Conservation (phyloP, 2,888 invertebrate species). For the Lottia gigantea region DNA sequence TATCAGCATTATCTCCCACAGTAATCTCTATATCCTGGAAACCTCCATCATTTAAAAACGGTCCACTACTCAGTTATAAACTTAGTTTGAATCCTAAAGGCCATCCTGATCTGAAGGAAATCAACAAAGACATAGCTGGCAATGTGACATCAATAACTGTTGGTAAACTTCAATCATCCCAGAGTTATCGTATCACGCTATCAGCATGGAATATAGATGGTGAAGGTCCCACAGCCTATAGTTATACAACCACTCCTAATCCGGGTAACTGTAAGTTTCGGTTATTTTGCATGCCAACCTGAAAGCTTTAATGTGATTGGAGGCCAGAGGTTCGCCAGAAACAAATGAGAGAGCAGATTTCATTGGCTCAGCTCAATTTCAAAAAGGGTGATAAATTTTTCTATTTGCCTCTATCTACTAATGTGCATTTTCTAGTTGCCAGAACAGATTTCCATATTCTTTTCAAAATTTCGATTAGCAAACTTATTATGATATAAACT, state of each 20-base stretch:
- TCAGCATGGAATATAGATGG: slow-evolving; percentile 53
- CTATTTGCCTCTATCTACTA: neutral
- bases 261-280: slow-evolving; percentile 46
- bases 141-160: slow-evolving; percentile 53
- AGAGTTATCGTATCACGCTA: slow-evolving; percentile 45
- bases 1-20: slow-evolving; percentile 77
- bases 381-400: slow-evolving; percentile 8
- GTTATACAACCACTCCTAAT: slow-evolving; percentile 49
- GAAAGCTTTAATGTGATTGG: slow-evolving; percentile 14
- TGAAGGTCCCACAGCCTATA: slow-evolving; percentile 46
- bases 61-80: slow-evolving; percentile 87
- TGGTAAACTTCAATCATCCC: slow-evolving; percentile 47
- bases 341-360: neutral
- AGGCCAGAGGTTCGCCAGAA: slow-evolving; percentile 10
- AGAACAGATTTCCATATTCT: neutral
- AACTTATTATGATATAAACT: too few relatives aligned
- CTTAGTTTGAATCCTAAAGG: slow-evolving; percentile 76
- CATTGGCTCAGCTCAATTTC: slow-evolving; percentile 7
- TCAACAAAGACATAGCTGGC: slow-evolving; percentile 42
- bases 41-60: slow-evolving; percentile 87
- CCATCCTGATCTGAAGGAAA: slow-evolving; percentile 33
- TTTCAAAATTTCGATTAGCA: too few relatives aligned
- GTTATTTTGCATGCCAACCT: slow-evolving; percentile 23
- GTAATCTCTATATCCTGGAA: slow-evolving; percentile 90
- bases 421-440: neutral